Evolutionary conservation across 2,797 vertebrate genomes (phyloP), one percentile per base, ranked within the genome.

Genomic region (Halcyon smyrnensis): DNA sequence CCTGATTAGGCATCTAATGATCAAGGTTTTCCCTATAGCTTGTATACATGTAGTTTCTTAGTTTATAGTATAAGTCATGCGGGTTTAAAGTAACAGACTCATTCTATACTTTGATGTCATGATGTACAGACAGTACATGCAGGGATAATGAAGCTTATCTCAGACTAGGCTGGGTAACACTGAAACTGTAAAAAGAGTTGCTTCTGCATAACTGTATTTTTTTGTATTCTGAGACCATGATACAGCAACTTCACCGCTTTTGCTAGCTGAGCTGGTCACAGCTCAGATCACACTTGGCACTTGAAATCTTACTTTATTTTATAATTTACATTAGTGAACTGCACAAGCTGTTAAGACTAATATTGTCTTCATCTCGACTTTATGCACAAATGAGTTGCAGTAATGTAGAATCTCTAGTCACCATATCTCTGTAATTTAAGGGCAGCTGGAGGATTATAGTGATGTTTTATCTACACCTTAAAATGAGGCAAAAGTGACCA

Each of bases 241-340:
- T 32, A 17, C 1, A 2, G 24, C 15, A 82, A 19, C 23, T 45
- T 75, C 45, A 69, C 4, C 32, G 45, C 6, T 83, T 85, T 36
- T 79, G 19, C 32, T 85, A 48, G 36, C 16, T 76, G 37, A 87
- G 23, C 27, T 83, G 54, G 36, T 34, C n/a, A n/a, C n/a, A n/a
- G n/a, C n/a, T n/a, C n/a, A 93, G 65, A 54, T n/a, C 30, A 12
- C 24, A 63, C 62, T 41, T 84, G 36, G 11, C 21, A 71, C 15
- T 89, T 89, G 30, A 34, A 81, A 16, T 51, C 28, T 82, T 59
- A 50, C 32, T 89, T 59, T 46, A 77, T 41, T 75, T 93, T 73
- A 16, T 84, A 67, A 36, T 60, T 86, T 65, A 53, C 9, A 15
- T 75, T 54, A 62, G 9, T 62, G 36, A 92, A 60, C 57, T 67